Percentiles rank a stretch among this genome's conserved stretches.
Evolutionary conservation across 1,140 invertebrate genomes (phyloP).

Genomic region (Homalodisca vitripennis): DNA sequence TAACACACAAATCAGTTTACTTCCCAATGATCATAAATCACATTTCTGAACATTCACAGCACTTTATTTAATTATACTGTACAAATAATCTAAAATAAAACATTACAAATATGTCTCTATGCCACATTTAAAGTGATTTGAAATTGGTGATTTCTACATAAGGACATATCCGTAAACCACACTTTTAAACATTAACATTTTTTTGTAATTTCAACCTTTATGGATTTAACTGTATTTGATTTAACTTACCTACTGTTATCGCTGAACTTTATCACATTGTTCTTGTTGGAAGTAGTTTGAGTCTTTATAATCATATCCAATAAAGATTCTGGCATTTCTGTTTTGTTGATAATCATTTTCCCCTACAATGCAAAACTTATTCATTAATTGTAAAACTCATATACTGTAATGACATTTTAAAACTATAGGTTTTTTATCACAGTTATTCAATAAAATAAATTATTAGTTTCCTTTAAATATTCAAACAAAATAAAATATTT

Average conservation of each 20-base stretch:
- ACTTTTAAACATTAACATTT: too few relatives aligned
- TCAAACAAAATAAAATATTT: neutral
- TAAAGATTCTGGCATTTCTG: slow-evolving; percentile 73
- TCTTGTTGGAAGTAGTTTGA: slow-evolving; percentile 79
- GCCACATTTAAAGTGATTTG: too few relatives aligned
- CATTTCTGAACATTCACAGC: too few relatives aligned
- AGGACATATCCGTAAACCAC: too few relatives aligned
- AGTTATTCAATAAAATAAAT: neutral
- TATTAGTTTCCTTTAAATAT: neutral
- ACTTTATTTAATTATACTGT: too few relatives aligned
- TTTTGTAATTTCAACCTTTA: too few relatives aligned
- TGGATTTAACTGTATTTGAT: too few relatives aligned
- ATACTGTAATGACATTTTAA: neutral
- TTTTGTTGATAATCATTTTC: slow-evolving; percentile 80
- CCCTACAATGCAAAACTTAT: slow-evolving; percentile 71
- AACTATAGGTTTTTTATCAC: neutral
- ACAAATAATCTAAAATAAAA: too few relatives aligned
- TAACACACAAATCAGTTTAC: too few relatives aligned
- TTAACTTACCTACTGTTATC: slow-evolving; percentile 90
- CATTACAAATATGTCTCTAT: too few relatives aligned
- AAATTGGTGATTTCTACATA: too few relatives aligned
- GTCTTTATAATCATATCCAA: slow-evolving; percentile 93
- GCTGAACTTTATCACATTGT: slow-evolving; percentile 97
- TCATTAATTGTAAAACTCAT: slow-evolving; percentile 18
- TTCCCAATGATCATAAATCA: too few relatives aligned